Conservation (phyloP, 2,888 invertebrate species). For the Cactoblastis cactorum region DNA sequence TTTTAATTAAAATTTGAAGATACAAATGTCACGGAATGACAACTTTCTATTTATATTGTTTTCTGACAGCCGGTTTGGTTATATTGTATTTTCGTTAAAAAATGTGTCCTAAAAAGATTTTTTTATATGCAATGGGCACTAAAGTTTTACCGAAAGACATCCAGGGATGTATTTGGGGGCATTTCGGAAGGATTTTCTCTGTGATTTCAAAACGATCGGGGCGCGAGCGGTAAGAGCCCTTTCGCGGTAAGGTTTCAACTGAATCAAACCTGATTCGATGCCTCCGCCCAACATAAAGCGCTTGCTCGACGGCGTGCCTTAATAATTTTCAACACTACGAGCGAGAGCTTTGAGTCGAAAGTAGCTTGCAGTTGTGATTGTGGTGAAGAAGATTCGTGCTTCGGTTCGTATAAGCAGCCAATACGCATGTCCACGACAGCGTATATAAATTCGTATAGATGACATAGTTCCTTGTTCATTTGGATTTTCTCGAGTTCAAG, state of each 20-base stretch:
- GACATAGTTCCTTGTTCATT: conserved; percentile 74
- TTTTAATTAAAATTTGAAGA: conserved; percentile 27
- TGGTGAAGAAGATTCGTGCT: conserved; percentile 71
- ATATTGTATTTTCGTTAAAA: conserved; percentile 21
- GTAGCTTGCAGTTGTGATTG: conserved; percentile 34
- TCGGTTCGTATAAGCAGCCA: conserved; percentile 70
- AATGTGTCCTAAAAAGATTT: conserved; percentile 22
- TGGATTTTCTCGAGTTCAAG: conserved; percentile 75
- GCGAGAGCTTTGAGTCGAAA: conserved; percentile 34
- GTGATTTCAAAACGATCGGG: conserved; percentile 59
- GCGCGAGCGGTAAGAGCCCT: conserved; percentile 57
- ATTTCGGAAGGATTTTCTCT: conserved; percentile 67
- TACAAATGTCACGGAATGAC: conserved; percentile 39
- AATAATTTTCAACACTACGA: conserved; percentile 36
- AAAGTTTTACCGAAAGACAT: conserved; percentile 43
- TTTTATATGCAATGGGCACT: conserved; percentile 31
- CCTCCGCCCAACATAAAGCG: conserved; percentile 78
- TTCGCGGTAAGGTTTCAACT: conserved; percentile 70
- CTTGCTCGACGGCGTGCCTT: conserved; percentile 53
- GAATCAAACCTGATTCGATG: conserved; percentile 73
- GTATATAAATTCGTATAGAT: conserved; percentile 69
- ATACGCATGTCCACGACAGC: conserved; percentile 76
- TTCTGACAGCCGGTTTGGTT: conserved; percentile 50
- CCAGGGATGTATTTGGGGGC: conserved; percentile 50
- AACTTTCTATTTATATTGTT: conserved; percentile 55